phyloP scores from a whole-genome alignment of 2,797 vertebrate species.

The Selene dorsalis region DNA sequence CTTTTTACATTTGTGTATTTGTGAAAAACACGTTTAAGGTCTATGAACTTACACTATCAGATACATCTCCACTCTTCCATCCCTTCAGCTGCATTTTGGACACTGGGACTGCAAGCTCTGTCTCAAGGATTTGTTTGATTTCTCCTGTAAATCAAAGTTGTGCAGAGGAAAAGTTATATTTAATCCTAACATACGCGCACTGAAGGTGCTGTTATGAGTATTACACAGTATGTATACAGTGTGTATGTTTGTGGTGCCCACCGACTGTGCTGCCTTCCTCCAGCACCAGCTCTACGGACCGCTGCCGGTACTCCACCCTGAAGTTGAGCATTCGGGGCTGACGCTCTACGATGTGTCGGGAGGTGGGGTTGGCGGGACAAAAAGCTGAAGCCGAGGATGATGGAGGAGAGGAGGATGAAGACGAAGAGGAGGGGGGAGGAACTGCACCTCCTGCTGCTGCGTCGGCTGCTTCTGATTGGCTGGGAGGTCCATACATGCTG shows the following conservation, averaged over 20 bases:
- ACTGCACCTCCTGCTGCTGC: constrained; percentile 74
- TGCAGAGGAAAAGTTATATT: background rate
- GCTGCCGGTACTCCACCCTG: constrained; percentile 96
- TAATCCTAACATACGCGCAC: constrained; percentile 9
- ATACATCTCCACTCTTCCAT: constrained; percentile 97
- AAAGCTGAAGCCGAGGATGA: constrained; percentile 90
- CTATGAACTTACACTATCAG: constrained; percentile 92
- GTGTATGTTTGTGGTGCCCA: constrained; percentile 78
- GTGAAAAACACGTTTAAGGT: background rate
- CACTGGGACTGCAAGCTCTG: constrained; percentile 93
- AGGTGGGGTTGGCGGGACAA: constrained; percentile 90
- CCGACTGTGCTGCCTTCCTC: constrained; percentile 97
- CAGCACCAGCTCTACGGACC: constrained; percentile 93
- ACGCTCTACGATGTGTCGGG: constrained; percentile 94
- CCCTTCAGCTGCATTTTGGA: constrained; percentile 99
- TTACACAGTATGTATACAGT: background rate
- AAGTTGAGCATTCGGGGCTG: constrained; percentile 97
- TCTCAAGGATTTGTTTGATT: constrained; percentile 96
- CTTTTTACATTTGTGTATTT: background rate
- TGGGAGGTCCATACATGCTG: constrained; percentile 86
- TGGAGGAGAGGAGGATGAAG: constrained; percentile 85
- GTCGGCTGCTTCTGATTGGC: constrained; percentile 83
- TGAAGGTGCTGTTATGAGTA: background rate
- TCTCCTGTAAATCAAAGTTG: constrained; percentile 86
- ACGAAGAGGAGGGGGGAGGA: constrained; percentile 84